Percentiles rank a stretch among this genome's conserved stretches.
These are phyloP conservation scores for Phrynocephalus forsythii DNA, from an alignment of 2,797 vertebrate genomes.

Conservation along the genomic window DNA sequence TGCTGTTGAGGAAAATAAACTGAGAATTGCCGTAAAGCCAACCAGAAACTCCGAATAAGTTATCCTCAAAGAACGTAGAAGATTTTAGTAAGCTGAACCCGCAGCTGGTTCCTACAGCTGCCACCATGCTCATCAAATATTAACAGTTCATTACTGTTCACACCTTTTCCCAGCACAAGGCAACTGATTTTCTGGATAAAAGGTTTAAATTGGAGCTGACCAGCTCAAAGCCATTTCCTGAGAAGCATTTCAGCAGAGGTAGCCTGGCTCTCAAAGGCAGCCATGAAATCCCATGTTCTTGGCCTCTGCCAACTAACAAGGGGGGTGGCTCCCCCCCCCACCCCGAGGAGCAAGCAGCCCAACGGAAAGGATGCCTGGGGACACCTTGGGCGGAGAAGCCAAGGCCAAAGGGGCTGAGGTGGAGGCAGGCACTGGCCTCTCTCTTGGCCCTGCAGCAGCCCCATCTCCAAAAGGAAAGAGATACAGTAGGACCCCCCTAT, in stretches of 20 bases:
- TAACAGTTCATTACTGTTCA: background rate
- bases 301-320: no score
- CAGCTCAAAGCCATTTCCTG: background rate
- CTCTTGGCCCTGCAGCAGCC: no score
- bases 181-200: background rate
- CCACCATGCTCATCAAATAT: no score
- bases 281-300: background rate
- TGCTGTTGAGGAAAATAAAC: background rate
- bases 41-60: background rate
- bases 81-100: background rate
- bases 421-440: rapidly evolving
- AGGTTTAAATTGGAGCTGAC: background rate
- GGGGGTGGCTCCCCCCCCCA: no score
- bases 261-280: background rate
- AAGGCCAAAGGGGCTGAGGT: rapidly evolving
- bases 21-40: background rate
- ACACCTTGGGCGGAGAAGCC: rapidly evolving
- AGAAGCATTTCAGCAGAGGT: no score
- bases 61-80: background rate
- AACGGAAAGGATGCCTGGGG: background rate
- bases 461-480: no score
- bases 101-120: background rate
- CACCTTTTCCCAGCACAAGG: background rate
- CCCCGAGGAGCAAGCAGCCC: background rate
- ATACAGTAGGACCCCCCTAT: no score